Evolutionary conservation across 2,888 invertebrate species (phyloP), one percentile per base, ranked within the genome.

Genomic region (Notocelia uddmanniana): DNA sequence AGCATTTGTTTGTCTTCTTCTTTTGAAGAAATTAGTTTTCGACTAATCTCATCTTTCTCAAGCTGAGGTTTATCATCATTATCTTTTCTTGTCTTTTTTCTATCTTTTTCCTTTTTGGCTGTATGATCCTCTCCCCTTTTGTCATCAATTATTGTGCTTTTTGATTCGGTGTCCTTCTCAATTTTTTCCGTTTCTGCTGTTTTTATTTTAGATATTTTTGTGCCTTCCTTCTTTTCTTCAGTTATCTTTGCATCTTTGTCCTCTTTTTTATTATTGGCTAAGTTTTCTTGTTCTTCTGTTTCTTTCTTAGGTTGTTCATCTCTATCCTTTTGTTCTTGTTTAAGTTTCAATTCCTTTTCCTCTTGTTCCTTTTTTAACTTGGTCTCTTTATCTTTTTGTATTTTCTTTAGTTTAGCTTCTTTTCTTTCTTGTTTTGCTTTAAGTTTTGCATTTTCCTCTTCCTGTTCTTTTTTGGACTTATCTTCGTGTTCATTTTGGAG

Each of bases 351-450:
- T n/a, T 60, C 11, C 3, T 50, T 50, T 3, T 50, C 50, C 0
- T 50, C 11, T 50, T 50, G 19, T 50, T 50, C 50, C 19, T 50
- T 50, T n/a, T 10, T 50, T 10, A 41, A 5, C 15, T 41, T 41
- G 5, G 41, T 15, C n/a, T 41, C 71, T 37, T 71, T 66, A 13
- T 23, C 58, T 73, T 79, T 76, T 52, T 79, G 76, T 19, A 75
- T 57, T 73, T 76, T 76, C 62, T 57, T 55, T 18, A 73, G 23
- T 10, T 48, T 63, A 34, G 31, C 41, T 71, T 78, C 75, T 57
- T 57, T 67, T 8, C 50, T 18, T 55, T 69, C 71, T 66, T 74
- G 72, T 41, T 70, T 55, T 62, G 55, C 76, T 58, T 71, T 74
- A 62, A 74, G 52, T n/a, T 74, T 50, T 31, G 23, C 50, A 21